A percentile compares a stretch with the other conserved stretches of the same genome.
phyloP scores from a whole-genome alignment of 1,140 invertebrate genomes.

The Hirudo medicinalis region DNA sequence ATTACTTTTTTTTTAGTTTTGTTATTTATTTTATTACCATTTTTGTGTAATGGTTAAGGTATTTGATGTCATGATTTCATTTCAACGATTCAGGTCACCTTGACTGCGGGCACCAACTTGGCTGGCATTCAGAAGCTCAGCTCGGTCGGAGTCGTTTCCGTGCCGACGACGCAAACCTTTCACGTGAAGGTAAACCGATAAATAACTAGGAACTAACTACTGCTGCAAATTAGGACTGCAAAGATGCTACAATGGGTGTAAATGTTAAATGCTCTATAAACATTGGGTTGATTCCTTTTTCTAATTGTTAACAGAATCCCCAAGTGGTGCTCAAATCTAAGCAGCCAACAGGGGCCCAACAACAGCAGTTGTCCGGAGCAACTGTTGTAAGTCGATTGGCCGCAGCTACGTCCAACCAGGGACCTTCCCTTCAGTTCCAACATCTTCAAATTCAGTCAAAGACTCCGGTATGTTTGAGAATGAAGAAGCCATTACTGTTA shows the following conservation, averaged over 20 bases:
- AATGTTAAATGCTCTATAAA: not conserved
- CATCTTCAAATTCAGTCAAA: slow-evolving; percentile 5
- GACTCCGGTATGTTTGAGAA: not conserved
- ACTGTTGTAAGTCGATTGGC: not conserved
- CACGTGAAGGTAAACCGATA: too few species aligned
- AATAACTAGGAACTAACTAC: too few species aligned
- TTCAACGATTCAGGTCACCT: too few species aligned
- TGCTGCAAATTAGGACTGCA: too few species aligned
- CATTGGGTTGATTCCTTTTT: not conserved
- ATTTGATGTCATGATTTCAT: too few species aligned
- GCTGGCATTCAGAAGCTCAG: too few species aligned
- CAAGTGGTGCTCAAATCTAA: not conserved
- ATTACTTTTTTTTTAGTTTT: not conserved
- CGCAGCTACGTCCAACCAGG: not conserved
- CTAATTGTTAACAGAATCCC: not conserved
- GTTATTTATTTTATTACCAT: not conserved
- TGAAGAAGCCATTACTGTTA: not conserved
- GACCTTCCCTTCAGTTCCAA: slow-evolving; percentile 1
- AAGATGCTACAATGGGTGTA: not conserved
- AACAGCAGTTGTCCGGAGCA: not conserved
- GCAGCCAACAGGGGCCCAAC: not conserved
- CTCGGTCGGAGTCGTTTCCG: too few species aligned
- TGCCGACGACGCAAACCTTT: too few species aligned
- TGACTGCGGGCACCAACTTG: too few species aligned
- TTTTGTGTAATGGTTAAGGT: too few species aligned